A percentile compares a stretch with the other conserved stretches of the same genome.
These are phyloP conservation scores for Popillia japonica DNA, from an alignment of 1,140 invertebrate genomes.

Conservation along the genomic window DNA sequence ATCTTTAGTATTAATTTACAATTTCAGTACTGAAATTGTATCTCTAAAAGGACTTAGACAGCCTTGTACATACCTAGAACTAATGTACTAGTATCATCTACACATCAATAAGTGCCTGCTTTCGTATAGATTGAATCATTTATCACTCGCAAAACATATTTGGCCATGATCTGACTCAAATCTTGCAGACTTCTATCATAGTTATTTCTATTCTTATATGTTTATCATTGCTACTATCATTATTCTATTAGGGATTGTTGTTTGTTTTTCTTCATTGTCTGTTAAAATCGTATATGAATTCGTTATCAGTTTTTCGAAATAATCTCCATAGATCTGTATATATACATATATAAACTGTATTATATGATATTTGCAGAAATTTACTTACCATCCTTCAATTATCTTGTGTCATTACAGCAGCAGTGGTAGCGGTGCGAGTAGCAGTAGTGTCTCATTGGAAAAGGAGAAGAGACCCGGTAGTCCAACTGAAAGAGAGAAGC, in stretches of 20 bases:
- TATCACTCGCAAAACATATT: background rate
- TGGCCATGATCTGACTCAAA: background rate
- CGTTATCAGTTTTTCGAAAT: background rate
- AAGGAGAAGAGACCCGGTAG: constrained; percentile 58
- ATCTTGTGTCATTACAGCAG: constrained; percentile 46
- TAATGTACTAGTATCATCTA: too few species aligned
- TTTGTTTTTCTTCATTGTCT: background rate
- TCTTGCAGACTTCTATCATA: background rate
- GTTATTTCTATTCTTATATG: background rate
- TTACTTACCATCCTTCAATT: background rate
- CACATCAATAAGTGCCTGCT: background rate
- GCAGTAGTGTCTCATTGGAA: constrained; percentile 62
- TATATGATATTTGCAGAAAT: background rate
- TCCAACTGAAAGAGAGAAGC: constrained; percentile 54
- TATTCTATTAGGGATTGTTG: background rate
- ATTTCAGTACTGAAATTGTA: too few species aligned
- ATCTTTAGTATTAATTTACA: too few species aligned
- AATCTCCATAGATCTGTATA: background rate
- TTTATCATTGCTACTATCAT: background rate
- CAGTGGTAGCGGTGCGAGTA: constrained; percentile 62
- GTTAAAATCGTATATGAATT: background rate
- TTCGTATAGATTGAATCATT: background rate
- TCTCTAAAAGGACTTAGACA: too few species aligned
- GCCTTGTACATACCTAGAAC: too few species aligned
- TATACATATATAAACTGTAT: background rate